phyloP scores from a whole-genome alignment of 2,797 vertebrate genomes.

The Malurus splendens region DNA sequence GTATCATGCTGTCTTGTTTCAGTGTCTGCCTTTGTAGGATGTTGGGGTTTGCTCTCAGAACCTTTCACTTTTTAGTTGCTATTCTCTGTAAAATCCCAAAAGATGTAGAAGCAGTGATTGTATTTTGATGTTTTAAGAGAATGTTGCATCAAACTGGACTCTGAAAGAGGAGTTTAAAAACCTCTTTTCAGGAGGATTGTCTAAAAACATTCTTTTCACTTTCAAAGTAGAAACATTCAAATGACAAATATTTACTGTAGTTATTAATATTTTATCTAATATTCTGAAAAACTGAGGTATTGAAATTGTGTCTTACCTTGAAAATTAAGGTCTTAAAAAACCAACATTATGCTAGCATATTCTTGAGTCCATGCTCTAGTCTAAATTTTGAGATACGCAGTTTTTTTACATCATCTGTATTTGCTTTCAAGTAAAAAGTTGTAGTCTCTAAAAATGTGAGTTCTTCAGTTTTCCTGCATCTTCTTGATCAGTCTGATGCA shows the following conservation, averaged over 20 bases:
- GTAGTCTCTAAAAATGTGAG: background rate
- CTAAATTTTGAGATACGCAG: background rate
- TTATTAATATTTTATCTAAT: background rate
- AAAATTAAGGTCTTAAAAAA: background rate
- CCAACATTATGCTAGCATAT: accelerated
- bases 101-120: background rate
- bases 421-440: background rate
- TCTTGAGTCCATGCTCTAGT: background rate
- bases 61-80: background rate
- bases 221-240: background rate
- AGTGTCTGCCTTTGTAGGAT: background rate
- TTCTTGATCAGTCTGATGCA: background rate
- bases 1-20: background rate
- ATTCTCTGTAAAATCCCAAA: background rate
- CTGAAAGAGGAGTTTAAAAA: background rate
- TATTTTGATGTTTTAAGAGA: background rate
- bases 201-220: background rate
- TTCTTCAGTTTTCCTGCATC: background rate
- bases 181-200: background rate
- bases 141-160: background rate
- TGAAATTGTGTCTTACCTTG: background rate
- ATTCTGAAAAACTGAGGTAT: background rate
- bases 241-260: background rate
- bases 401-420: background rate
- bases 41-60: background rate